Conservation (phyloP, 1,140 invertebrate species). For the Cardiocondyla obscurior region DNA sequence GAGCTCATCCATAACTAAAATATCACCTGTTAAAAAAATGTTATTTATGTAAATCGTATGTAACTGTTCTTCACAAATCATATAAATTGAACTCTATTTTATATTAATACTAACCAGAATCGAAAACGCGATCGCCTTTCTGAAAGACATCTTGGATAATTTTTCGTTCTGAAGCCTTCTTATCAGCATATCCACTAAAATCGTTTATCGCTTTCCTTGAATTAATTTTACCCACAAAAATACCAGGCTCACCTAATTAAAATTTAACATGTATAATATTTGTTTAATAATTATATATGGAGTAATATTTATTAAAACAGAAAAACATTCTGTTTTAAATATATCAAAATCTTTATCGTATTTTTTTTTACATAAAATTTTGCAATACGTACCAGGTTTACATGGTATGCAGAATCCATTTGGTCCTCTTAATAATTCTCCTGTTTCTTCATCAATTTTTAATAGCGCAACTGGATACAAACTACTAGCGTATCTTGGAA, state of each 20-base stretch:
- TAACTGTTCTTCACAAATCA: background rate
- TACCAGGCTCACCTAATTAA: slow-evolving; percentile 87
- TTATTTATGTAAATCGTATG: background rate
- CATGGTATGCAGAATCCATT: slow-evolving; percentile 93
- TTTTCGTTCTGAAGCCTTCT: slow-evolving; percentile 96
- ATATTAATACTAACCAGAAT: slow-evolving; percentile 86
- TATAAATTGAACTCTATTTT: slow-evolving; percentile 23
- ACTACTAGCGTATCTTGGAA: slow-evolving; percentile 87
- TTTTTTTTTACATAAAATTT: background rate
- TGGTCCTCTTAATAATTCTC: slow-evolving; percentile 89
- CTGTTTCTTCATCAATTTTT: slow-evolving; percentile 92
- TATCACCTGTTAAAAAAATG: slow-evolving; percentile 88
- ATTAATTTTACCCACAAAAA: slow-evolving; percentile 92
- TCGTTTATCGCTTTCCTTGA: slow-evolving; percentile 87
- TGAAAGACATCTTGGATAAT: slow-evolving; percentile 93
- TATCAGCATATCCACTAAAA: slow-evolving; percentile 94
- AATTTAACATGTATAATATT: no score
- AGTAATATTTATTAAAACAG: no score
- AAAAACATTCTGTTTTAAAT: background rate
- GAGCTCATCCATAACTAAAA: slow-evolving; percentile 94
- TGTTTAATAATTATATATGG: no score
- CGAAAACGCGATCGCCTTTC: slow-evolving; percentile 95
- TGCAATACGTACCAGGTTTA: slow-evolving; percentile 84
- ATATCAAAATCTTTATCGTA: background rate
- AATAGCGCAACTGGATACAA: slow-evolving; percentile 90